These are phyloP conservation scores for Serranus cabrilla DNA, from an alignment of 2,797 vertebrate species.

Conservation along the genomic window DNA sequence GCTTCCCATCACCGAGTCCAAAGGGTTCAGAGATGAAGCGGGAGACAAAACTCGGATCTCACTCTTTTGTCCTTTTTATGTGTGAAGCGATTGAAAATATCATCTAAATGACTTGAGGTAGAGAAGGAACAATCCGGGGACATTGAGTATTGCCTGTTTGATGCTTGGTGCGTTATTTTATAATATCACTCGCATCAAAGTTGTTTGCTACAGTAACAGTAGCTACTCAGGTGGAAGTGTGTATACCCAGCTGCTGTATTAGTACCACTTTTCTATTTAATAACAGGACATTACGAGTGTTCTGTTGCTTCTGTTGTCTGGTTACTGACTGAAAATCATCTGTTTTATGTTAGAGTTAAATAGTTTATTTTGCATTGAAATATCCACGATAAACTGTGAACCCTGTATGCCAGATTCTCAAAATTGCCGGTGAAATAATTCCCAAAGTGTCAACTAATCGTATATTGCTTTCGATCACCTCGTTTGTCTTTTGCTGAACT, in stretches of 20 bases:
- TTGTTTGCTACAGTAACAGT: conserved; percentile 36
- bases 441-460: not conserved
- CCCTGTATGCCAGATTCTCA: not conserved
- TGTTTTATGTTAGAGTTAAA: not conserved
- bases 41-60: conserved; percentile 75
- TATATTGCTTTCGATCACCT: not conserved
- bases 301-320: not conserved
- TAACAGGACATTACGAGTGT: conserved; percentile 7
- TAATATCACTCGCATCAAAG: conserved; percentile 47
- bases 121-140: conserved; percentile 68
- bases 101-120: conserved; percentile 77
- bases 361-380: not conserved
- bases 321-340: not conserved
- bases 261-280: conserved; percentile 12
- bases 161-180: conserved; percentile 57
- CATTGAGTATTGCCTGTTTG: conserved; percentile 65
- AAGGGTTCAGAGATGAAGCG: conserved; percentile 84
- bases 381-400: not conserved
- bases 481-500: not conserved
- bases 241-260: conserved; percentile 12
- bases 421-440: not conserved
- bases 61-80: conserved; percentile 78
- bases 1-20: conserved; percentile 80
- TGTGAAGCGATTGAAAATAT: conserved; percentile 71
- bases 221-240: conserved; percentile 33